A percentile compares a stretch with the other conserved stretches of the same genome.
phyloP scores from a whole-genome alignment of 64 coral and sea anemone species.

The Cladopsammia gracilis region DNA sequence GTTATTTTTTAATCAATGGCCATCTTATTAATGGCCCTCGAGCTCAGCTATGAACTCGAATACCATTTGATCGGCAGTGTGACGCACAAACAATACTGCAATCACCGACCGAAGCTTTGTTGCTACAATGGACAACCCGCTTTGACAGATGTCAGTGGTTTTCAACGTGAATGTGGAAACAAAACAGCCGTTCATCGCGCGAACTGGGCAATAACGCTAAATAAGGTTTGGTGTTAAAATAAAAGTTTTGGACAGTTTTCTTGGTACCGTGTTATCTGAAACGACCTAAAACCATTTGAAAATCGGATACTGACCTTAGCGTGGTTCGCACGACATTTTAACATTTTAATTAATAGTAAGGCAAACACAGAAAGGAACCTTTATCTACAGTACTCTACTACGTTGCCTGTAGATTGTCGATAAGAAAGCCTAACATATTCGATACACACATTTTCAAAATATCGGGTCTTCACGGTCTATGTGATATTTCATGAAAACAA shows the following conservation, averaged over 20 bases:
- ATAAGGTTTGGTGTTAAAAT: too few species aligned
- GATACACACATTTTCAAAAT: too few species aligned
- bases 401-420: too few species aligned
- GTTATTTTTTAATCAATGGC: too few species aligned
- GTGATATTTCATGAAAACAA: neutral
- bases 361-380: neutral
- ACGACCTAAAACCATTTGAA: neutral
- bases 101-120: neutral
- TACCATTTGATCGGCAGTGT: neutral
- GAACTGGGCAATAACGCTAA: neutral
- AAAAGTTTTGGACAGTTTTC: too few species aligned
- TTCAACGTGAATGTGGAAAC: neutral
- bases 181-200: neutral
- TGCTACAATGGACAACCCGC: neutral
- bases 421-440: too few species aligned
- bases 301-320: neutral
- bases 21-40: too few species aligned
- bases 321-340: neutral
- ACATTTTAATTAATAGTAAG: neutral
- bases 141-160: neutral
- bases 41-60: neutral
- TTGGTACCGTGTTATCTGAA: too few species aligned
- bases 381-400: too few species aligned
- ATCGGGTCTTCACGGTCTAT: too few species aligned
- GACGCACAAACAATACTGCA: neutral